Percentiles rank a stretch among this genome's conserved stretches.
phyloP scores from a whole-genome alignment of 2,113 vertebrate genomes.

The Prinia subflava region DNA sequence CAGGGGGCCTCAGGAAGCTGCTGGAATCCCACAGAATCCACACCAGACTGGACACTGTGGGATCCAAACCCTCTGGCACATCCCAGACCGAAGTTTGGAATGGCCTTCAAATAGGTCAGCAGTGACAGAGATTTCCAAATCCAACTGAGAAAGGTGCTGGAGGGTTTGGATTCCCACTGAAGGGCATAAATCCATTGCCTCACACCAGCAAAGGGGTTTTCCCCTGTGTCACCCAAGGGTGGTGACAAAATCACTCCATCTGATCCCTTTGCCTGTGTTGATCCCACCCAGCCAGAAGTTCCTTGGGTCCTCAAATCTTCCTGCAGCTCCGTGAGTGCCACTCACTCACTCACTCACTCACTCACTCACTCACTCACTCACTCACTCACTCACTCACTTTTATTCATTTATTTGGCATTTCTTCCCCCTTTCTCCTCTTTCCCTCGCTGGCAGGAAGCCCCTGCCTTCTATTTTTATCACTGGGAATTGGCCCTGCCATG shows the following conservation, averaged over 20 bases:
- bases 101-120: not conserved
- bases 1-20: fast-evolving
- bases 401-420: not conserved
- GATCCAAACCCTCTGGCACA: not conserved
- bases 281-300: not conserved
- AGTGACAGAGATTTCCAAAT: not conserved
- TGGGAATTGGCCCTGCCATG: not conserved
- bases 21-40: not conserved
- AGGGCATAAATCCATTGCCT: not conserved
- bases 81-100: not conserved
- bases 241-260: not conserved
- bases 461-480: not conserved
- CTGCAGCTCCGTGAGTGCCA: not conserved
- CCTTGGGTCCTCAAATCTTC: not conserved
- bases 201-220: not conserved
- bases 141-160: fast-evolving
- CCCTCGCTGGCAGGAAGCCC: not conserved
- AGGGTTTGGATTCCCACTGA: not conserved
- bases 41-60: fast-evolving
- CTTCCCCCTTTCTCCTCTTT: not conserved
- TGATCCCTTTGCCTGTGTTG: not conserved
- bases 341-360: not conserved
- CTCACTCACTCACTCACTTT: not conserved
- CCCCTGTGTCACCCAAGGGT: fast-evolving
- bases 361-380: too few species aligned